phyloP scores from a whole-genome alignment of 2,113 vertebrate species.

The Erythrocercus mccallii region DNA sequence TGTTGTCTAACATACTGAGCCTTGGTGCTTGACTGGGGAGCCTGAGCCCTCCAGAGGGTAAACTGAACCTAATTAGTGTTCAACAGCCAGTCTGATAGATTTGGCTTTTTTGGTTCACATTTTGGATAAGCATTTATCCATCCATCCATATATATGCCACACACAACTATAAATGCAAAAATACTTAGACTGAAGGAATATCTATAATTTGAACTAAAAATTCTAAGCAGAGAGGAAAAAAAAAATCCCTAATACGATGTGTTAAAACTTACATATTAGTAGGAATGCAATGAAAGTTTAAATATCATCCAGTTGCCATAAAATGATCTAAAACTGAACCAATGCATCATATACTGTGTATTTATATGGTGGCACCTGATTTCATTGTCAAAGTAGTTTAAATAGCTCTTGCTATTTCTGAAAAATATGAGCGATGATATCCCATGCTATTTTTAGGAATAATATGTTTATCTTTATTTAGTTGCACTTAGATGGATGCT shows the following conservation, averaged over 20 bases:
- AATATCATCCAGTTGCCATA: neutral
- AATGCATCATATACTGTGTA: neutral
- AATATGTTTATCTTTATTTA: neutral
- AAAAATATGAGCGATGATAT: neutral
- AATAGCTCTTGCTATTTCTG: neutral
- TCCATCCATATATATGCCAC: neutral
- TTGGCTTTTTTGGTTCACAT: neutral
- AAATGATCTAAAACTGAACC: neutral
- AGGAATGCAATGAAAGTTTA: neutral
- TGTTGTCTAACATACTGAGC: neutral
- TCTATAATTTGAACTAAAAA: neutral
- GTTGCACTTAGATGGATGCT: neutral
- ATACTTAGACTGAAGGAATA: neutral
- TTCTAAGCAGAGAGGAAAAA: neutral
- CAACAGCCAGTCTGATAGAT: neutral
- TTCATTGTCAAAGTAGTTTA: slow-evolving; percentile 9
- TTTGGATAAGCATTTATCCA: neutral
- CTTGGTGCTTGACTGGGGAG: neutral
- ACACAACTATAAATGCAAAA: neutral
- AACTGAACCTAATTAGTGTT: neutral
- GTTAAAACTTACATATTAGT: neutral
- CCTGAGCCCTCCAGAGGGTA: neutral
- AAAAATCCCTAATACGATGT: neutral
- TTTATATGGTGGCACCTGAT: neutral
- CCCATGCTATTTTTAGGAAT: neutral